phyloP scores from a whole-genome alignment of 2,113 vertebrate species.

The Conger conger region DNA sequence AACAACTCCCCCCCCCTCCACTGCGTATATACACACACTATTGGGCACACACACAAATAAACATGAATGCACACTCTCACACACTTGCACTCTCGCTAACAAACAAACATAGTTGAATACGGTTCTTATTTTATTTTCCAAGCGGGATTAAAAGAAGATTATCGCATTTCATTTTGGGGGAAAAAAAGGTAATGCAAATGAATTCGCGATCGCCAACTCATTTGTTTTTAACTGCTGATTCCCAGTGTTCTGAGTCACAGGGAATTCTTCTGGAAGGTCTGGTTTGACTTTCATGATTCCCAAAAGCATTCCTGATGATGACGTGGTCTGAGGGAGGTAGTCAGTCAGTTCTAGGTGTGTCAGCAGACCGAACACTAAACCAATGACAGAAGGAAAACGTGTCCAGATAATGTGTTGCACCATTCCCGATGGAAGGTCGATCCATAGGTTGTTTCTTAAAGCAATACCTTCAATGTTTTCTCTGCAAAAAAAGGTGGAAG shows the following conservation, averaged over 20 bases:
- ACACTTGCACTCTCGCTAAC: background rate
- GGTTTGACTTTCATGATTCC: conserved; percentile 31
- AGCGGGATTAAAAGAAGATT: background rate
- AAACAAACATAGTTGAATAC: background rate
- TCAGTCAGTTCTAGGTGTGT: background rate
- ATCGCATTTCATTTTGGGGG: background rate
- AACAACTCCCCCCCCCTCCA: background rate
- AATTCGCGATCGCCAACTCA: no score
- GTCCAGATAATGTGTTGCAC: background rate
- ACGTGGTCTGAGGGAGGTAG: conserved; percentile 46
- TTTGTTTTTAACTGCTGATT: background rate
- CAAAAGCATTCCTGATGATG: conserved; percentile 50
- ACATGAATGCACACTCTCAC: background rate
- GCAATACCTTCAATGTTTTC: conserved; percentile 40
- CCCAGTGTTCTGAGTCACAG: background rate
- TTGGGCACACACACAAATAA: background rate
- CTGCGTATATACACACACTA: background rate
- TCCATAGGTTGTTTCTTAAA: conserved; percentile 29
- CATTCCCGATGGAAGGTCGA: background rate
- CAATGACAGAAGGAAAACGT: background rate
- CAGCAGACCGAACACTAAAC: background rate
- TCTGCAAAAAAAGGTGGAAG: conserved; percentile 31
- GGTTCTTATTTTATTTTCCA: background rate
- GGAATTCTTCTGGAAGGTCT: conserved; percentile 3
- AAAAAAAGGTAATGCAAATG: background rate